These are phyloP conservation scores for Clanis bilineata DNA, from an alignment of 2,888 invertebrate species.

Conservation along the genomic window DNA sequence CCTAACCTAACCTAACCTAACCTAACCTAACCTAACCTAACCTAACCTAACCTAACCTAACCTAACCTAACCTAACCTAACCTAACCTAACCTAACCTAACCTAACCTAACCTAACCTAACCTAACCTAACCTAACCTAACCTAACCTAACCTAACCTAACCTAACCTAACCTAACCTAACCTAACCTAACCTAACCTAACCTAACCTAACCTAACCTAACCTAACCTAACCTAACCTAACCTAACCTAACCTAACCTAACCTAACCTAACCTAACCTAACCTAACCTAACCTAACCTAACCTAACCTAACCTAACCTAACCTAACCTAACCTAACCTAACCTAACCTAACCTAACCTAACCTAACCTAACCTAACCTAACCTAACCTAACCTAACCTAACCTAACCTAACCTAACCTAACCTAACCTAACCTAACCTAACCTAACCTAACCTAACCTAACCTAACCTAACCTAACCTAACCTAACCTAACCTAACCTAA, in stretches of 20 bases:
- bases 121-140: constrained; percentile 22
- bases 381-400: constrained; percentile 20
- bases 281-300: neutral
- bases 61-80: constrained; percentile 22
- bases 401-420: constrained; percentile 12
- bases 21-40: constrained; percentile 23
- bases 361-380: constrained; percentile 22
- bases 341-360: constrained; percentile 24
- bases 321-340: constrained; percentile 22
- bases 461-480: constrained; percentile 20
- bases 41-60: constrained; percentile 23
- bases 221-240: constrained; percentile 16
- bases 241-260: constrained; percentile 21
- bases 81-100: constrained; percentile 23
- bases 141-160: constrained; percentile 22
- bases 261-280: neutral
- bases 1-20: constrained; percentile 23
- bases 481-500: constrained; percentile 20
- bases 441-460: constrained; percentile 20
- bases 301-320: neutral
- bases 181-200: neutral
- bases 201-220: neutral
- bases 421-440: constrained; percentile 19
- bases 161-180: constrained; percentile 21
- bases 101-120: constrained; percentile 23